Evolutionary conservation across 2,113 vertebrate species (phyloP).

Genomic region (Pampusana beccarii): DNA sequence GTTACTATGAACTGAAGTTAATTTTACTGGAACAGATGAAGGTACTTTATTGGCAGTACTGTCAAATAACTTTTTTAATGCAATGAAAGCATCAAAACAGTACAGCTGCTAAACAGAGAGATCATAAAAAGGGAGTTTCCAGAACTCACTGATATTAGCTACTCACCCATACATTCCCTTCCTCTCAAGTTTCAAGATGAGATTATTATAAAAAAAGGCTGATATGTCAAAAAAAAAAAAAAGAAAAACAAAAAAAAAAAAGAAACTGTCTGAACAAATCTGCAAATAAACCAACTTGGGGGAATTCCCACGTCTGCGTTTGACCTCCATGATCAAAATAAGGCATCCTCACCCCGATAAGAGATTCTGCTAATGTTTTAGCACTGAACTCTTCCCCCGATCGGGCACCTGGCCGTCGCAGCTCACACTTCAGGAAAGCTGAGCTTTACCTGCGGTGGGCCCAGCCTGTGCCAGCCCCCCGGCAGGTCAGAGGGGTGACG

Average conservation of each 20-base stretch:
- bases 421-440: neutral
- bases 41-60: slow-evolving; percentile 15
- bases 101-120: slow-evolving; percentile 68
- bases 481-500: neutral
- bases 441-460: neutral
- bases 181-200: slow-evolving; percentile 84
- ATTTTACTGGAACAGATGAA: slow-evolving; percentile 16
- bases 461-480: neutral
- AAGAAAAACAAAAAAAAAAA: neutral
- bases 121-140: slow-evolving; percentile 83
- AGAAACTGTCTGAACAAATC: slow-evolving; percentile 60
- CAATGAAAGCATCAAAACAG: slow-evolving; percentile 69
- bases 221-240: slow-evolving; percentile 58
- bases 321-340: slow-evolving; percentile 39
- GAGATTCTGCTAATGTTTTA: neutral
- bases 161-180: slow-evolving; percentile 76
- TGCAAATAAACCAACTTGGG: slow-evolving; percentile 60
- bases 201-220: slow-evolving; percentile 69
- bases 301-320: slow-evolving; percentile 68
- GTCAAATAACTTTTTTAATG: slow-evolving; percentile 36
- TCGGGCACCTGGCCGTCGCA: fast-evolving
- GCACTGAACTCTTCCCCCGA: neutral
- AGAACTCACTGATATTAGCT: slow-evolving; percentile 76
- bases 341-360: neutral
- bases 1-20: neutral